Evolutionary conservation across 1,140 invertebrate species (phyloP), one percentile per base, ranked within the genome.

Genomic region (Asobara japonica): DNA sequence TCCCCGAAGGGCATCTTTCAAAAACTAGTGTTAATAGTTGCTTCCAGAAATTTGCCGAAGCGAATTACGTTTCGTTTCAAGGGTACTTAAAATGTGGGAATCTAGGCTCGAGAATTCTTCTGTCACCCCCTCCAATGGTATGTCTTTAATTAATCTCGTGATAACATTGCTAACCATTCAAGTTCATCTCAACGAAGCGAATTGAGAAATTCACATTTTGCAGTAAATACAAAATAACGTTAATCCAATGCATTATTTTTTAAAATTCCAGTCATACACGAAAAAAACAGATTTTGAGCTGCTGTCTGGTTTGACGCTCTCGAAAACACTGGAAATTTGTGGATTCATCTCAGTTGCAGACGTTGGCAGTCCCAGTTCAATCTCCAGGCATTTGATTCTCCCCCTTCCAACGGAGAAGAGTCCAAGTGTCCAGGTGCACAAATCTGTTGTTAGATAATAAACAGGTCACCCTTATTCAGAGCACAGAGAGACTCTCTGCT

Each of bases 341-440:
- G 96, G 96, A 3, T 97, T 96, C 83, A 88, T 97, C 65, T 90
- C 93, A n/a, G 90, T 95, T 0, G 89, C 90, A 0, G 94, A 96
- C 84, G 90, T 96, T 27, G 95, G 96, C n/a, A 98, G 96, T 76
- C 97, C 97, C n/a, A 95, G 95, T 76, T 93, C 95, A 3, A 89
- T 97, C 69, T 98, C 96, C 56, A 90, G 96, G 27, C 97, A 99
- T 87, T 89, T 98, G 56, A 90, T 98, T 8, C 88, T 98, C 71
- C 95, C 97, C 0, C 80, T 89, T 65, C 78, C 83, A 45, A 89
- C 77, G 74, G 90, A 88, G 82, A 91, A 88, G 87, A 89, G 82
- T 81, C 81, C 81, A 79, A 86, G 70, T 83, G n/a, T n/a, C n/a
- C n/a, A n/a, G n/a, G n/a, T n/a, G n/a, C n/a, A n/a, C n/a, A n/a